Conservation (phyloP, 2,888 invertebrate genomes). For the Microctonus hyperodae region DNA sequence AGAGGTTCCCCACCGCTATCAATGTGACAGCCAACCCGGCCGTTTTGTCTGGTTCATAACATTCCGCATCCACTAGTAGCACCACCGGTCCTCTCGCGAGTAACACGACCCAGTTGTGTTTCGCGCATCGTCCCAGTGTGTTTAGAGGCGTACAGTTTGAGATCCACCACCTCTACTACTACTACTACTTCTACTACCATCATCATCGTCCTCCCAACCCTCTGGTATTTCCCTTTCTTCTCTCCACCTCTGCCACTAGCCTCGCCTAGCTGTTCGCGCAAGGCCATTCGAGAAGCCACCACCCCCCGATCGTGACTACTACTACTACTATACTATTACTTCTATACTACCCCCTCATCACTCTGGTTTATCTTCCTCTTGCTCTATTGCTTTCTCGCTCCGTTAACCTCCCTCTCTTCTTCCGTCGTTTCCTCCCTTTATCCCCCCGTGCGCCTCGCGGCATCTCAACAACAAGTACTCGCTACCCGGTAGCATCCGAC, state of each 20-base stretch:
- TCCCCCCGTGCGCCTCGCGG: conserved; percentile 40
- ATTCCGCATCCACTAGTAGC: not conserved
- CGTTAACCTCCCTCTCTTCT: conserved; percentile 25
- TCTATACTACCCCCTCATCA: conserved; percentile 34
- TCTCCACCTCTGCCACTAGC: conserved; percentile 35
- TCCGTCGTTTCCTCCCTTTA: conserved; percentile 14
- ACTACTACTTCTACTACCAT: conserved; percentile 16
- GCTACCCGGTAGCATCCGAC: conserved; percentile 60
- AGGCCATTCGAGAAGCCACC: conserved; percentile 51
- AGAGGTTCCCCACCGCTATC: not conserved
- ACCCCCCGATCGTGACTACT: conserved; percentile 42
- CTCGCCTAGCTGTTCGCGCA: conserved; percentile 51
- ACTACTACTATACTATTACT: conserved; percentile 9
- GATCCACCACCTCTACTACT: conserved; percentile 26
- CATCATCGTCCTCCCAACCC: conserved; percentile 33
- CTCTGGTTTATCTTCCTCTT: conserved; percentile 31
- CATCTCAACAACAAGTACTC: conserved; percentile 62
- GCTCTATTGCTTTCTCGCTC: conserved; percentile 29
- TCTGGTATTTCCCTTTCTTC: conserved; percentile 34
- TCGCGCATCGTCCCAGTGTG: conserved; percentile 43
- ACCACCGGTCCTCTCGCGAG: conserved; percentile 16
- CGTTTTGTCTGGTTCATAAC: conserved; percentile 2
- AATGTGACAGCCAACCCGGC: not conserved
- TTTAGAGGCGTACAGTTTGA: conserved; percentile 35
- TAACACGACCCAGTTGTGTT: conserved; percentile 53